Evolutionary conservation across 2,888 invertebrate species (phyloP), one percentile per base, ranked within the genome.

Genomic region (Tortricodes alternella): DNA sequence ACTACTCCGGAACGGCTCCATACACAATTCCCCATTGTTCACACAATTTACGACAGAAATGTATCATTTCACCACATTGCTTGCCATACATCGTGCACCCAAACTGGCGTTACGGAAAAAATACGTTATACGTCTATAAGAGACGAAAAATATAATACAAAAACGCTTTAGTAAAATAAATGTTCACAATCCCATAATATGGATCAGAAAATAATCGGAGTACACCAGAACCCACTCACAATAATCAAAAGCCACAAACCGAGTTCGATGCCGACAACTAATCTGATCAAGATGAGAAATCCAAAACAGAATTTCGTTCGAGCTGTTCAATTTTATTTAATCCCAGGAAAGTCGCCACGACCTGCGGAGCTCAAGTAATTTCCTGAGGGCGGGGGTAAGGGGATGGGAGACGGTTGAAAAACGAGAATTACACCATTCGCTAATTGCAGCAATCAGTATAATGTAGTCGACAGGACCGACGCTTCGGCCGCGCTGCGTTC

Each of bases 371-470:
- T 85, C 80, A 80, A 85, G 85, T 82, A 88, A 88, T 89, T 87
- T 89, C 83, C 83, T 83, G 71, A 67, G 77, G 71, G 66, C 53
- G 53, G 62, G 60, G 52, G 63, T 59, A n/a, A 63, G 64, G 70
- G 66, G 67, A 64, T 66, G 69, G 69, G 76, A 66, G 79, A 72
- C 66, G 78, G 76, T 78, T 85, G 85, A 87, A 85, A 85, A 87
- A 87, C 85, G 88, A 83, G 86, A 85, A 87, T 85, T 86, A 86
- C 87, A 85, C 85, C 88, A 87, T 85, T 83, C 88, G 77, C 87
- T 89, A 89, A 89, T 89, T 89, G 85, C 86, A 79, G 88, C 87
- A 89, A 89, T 89, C 88, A 88, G 83, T 88, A 83, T 88, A 88
- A 89, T 89, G 89, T 89, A 88, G 86, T 87, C 86, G 84, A 78